Base-by-base conservation (phyloP, 2,113 vertebrate genomes). In the Camelus dromedarius region DNA sequence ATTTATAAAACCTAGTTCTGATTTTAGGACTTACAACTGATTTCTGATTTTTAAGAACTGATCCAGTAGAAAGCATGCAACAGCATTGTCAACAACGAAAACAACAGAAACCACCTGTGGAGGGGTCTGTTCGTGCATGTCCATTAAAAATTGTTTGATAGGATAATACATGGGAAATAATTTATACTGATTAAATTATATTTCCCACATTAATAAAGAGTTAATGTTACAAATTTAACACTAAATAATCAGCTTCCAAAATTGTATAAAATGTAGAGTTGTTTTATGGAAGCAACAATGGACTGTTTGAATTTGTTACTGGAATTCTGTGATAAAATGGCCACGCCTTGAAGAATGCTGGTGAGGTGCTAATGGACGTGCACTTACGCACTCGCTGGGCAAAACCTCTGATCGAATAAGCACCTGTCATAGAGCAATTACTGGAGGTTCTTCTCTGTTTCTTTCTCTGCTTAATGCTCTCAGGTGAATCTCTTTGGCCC, bases 21-120 rank as follows among this genome's bases (percentile, higher is more conserved):
- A 75, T 64, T 46, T 75, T 5, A 28, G 22, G 22, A 52, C 10
- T 70, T 89, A 42, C 5, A 42, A 42, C 26, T 86, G 60, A 52
- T 30, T 92, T 88, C 46, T 77, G 46, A 64, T 64, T 84, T 91
- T 66, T 64, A 81, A 93, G 30, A 79, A 87, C 12, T n/a, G n/a
- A 32, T 28, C 5, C 54, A 77, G 22, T 28, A 26, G 32, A 48
- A 69, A 77, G 50, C 26, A 58, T 18, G 48, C 6, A 67, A 48
- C 3, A 92, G 26, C 9, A 48, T 60, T 13, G 15, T 15, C 5
- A 77, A 58, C 28, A 69, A 6, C 22, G 76, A 8, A 14, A 96
- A 32, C 6, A 76, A 32, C 42, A 50, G 22, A 70, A 46, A 67
- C 66, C 30, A 86, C 11, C 26, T 86, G 18, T 56, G 14, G 13